A percentile compares a stretch with the other conserved stretches of the same genome.
Conservation (phyloP, 2,113 vertebrate genomes). For the Erythrolamprus reginae region DNA sequence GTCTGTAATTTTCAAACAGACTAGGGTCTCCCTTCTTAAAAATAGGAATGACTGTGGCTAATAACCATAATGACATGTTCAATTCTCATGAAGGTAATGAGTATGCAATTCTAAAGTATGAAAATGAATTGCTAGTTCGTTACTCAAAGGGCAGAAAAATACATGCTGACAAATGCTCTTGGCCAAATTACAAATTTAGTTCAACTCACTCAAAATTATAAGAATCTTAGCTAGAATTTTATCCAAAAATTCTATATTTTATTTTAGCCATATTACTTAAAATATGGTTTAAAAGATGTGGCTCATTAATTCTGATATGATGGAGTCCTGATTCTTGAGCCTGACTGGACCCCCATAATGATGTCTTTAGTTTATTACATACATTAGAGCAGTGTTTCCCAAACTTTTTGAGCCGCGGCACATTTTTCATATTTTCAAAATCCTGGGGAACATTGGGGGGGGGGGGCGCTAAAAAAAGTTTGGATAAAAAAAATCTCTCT, state of each 20-base stretch:
- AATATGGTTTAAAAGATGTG: not conserved
- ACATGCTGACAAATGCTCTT: not conserved
- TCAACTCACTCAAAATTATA: not conserved
- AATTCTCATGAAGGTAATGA: not conserved
- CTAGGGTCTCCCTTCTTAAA: no score
- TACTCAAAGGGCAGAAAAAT: not conserved
- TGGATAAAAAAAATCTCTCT: no score
- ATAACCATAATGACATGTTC: not conserved
- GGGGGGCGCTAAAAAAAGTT: no score
- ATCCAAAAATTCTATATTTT: no score
- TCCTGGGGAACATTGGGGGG: no score
- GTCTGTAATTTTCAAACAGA: no score
- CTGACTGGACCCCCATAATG: not conserved
- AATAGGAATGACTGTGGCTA: no score
- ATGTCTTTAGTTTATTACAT: not conserved
- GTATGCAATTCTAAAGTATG: not conserved
- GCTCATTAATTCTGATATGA: not conserved
- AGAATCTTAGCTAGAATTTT: not conserved
- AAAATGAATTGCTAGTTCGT: not conserved
- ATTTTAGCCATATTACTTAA: not conserved
- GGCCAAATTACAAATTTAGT: not conserved
- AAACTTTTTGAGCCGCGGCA: no score
- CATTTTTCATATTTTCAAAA: no score
- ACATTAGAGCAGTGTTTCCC: no score
- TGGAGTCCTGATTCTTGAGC: not conserved